Percentiles rank a stretch among this genome's conserved stretches.
These are phyloP conservation scores for Gonatopus flavifemur DNA, from an alignment of 1,140 invertebrate genomes.

Conservation along the genomic window DNA sequence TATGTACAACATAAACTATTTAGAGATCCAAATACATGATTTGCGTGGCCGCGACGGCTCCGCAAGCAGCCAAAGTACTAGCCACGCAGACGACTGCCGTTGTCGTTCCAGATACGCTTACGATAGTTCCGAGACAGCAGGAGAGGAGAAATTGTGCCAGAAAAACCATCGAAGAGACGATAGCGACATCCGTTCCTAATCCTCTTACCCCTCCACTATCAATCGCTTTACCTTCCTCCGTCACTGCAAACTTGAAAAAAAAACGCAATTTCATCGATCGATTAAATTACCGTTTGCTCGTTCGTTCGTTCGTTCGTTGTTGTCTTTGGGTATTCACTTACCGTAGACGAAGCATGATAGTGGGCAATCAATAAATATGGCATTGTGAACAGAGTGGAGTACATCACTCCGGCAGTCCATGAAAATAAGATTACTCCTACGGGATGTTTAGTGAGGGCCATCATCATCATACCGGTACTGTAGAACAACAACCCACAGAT, in stretches of 20 bases:
- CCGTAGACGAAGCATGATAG: slow-evolving; percentile 85
- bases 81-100: slow-evolving; percentile 84
- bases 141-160: slow-evolving; percentile 90
- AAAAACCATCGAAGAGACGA: slow-evolving; percentile 94
- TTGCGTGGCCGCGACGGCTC: slow-evolving; percentile 80
- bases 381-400: slow-evolving; percentile 96
- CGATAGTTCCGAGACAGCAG: slow-evolving; percentile 82
- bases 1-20: slow-evolving; percentile 29
- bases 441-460: slow-evolving; percentile 77
- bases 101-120: slow-evolving; percentile 78
- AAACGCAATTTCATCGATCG: slow-evolving; percentile 1
- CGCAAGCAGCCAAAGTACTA: slow-evolving; percentile 78
- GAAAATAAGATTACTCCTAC: slow-evolving; percentile 86
- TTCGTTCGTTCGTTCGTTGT: background rate
- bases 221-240: slow-evolving; percentile 57
- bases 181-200: slow-evolving; percentile 89
- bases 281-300: background rate
- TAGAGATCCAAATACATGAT: slow-evolving; percentile 87
- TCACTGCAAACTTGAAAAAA: slow-evolving; percentile 67
- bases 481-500: slow-evolving; percentile 90
- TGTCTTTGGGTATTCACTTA: slow-evolving; percentile 54
- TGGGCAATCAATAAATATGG: slow-evolving; percentile 91
- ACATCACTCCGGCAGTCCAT: slow-evolving; percentile 93
- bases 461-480: slow-evolving; percentile 83
- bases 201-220: slow-evolving; percentile 68